Conservation (phyloP, 2,888 invertebrate genomes). For the Nowickia ferox region DNA sequence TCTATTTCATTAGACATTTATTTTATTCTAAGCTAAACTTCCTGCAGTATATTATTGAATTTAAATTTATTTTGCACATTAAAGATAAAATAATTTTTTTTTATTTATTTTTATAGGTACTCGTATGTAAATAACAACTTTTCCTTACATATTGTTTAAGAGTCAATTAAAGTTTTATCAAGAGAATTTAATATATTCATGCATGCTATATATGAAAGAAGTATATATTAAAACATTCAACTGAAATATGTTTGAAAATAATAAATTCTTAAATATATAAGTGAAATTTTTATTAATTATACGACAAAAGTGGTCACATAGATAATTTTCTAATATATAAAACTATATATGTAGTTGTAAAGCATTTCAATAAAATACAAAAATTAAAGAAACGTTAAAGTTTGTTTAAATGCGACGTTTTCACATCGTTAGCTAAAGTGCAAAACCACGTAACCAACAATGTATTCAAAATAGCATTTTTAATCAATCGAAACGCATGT, state of each 20-base stretch:
- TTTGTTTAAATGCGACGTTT: background rate
- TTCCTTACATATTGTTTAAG: slow-evolving; percentile 64
- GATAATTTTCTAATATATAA: slow-evolving; percentile 63
- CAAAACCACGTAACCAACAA: no score
- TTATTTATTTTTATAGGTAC: slow-evolving; percentile 43
- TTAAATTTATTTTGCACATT: slow-evolving; percentile 46
- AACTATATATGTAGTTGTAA: slow-evolving; percentile 54
- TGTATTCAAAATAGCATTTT: no score
- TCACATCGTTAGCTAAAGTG: no score
- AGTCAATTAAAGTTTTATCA: slow-evolving; percentile 66
- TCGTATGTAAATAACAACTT: slow-evolving; percentile 64
- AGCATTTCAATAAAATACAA: slow-evolving; percentile 65
- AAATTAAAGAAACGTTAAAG: slow-evolving; percentile 16
- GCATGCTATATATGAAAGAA: slow-evolving; percentile 34
- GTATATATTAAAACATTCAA: slow-evolving; percentile 63
- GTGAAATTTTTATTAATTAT: slow-evolving; percentile 69
- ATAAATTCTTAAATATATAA: slow-evolving; percentile 59
- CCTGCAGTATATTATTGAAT: background rate
- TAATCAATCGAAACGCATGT: no score
- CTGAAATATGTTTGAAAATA: slow-evolving; percentile 36
- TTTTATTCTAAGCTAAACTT: background rate
- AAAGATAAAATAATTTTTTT: slow-evolving; percentile 16
- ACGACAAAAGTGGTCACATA: slow-evolving; percentile 52
- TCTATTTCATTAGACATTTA: background rate
- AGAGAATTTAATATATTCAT: slow-evolving; percentile 45